A percentile compares a stretch with the other conserved stretches of the same genome.
These are phyloP conservation scores for Eupithecia abbreviata DNA, from an alignment of 2,888 invertebrate species.

Conservation along the genomic window DNA sequence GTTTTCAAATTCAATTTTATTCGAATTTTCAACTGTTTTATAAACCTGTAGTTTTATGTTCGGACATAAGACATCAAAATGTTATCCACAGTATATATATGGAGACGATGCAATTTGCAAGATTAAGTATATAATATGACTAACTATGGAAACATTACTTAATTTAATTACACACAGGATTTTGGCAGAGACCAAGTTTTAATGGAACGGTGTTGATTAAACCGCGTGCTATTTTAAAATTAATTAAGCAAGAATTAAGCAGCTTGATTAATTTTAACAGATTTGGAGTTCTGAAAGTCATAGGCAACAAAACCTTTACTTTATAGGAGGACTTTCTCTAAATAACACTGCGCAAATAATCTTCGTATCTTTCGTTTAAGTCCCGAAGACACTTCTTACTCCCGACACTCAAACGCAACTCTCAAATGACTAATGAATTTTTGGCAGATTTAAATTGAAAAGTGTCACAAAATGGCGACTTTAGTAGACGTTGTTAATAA, in stretches of 20 bases:
- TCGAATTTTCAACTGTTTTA: background rate
- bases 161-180: background rate
- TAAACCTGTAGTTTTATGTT: too few species aligned
- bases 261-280: background rate
- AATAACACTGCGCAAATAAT: background rate
- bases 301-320: background rate
- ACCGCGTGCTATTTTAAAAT: background rate
- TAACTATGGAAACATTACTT: background rate
- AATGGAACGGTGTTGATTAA: background rate
- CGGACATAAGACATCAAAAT: too few species aligned
- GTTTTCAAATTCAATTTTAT: background rate
- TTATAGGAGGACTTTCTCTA: background rate
- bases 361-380: background rate
- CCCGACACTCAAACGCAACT: background rate
- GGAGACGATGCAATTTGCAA: too few species aligned
- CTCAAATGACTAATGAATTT: too few species aligned
- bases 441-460: too few species aligned
- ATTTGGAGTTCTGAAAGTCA: background rate
- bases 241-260: background rate
- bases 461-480: too few species aligned
- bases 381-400: background rate
- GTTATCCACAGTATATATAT: conserved; percentile 16
- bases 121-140: too few species aligned
- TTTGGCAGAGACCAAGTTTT: background rate
- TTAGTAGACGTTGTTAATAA: too few species aligned